phyloP scores from a whole-genome alignment of 2,113 vertebrate genomes.

The Vulpes lagopus region DNA sequence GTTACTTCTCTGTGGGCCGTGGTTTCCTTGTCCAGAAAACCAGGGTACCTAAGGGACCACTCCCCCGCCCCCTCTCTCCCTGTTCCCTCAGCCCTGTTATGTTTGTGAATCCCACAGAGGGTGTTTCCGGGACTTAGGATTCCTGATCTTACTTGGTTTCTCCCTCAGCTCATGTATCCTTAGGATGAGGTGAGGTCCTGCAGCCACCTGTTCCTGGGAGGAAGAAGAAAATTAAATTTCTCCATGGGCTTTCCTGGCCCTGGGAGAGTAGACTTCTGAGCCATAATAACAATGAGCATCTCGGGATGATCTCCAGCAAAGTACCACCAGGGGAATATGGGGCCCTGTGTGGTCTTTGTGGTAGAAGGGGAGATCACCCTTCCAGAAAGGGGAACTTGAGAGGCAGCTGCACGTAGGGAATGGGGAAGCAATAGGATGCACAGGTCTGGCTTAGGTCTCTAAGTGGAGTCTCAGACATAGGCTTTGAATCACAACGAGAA shows the following conservation, averaged over 20 bases:
- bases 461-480: background rate
- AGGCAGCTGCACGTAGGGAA: background rate
- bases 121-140: background rate
- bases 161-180: background rate
- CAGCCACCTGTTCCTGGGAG: background rate
- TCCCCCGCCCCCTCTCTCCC: fast-evolving
- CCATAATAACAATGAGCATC: background rate
- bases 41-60: background rate
- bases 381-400: background rate
- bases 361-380: background rate
- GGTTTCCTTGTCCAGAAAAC: constrained; percentile 3
- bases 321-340: background rate
- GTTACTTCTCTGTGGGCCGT: background rate
- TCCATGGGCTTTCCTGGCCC: background rate
- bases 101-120: background rate
- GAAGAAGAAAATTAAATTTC: background rate
- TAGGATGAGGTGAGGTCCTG: background rate
- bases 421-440: background rate
- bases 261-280: background rate
- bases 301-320: background rate
- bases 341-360: background rate
- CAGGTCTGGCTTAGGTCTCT: background rate
- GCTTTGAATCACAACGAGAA: background rate
- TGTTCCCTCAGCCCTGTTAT: fast-evolving
- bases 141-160: background rate